These are phyloP conservation scores for Bufo bufo DNA, from an alignment of 2,113 vertebrate genomes.

Conservation along the genomic window DNA sequence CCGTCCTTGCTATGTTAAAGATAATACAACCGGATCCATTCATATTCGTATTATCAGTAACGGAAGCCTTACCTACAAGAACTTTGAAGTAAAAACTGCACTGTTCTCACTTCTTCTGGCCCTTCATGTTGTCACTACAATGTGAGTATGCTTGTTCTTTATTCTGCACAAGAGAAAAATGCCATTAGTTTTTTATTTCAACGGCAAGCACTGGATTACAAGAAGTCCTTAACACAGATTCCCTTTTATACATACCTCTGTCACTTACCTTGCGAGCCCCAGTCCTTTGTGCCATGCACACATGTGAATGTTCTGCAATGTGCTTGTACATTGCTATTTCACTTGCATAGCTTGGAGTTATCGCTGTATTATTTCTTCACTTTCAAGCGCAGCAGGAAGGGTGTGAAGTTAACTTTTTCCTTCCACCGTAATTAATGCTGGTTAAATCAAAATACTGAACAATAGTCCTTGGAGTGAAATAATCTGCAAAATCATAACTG, in stretches of 20 bases:
- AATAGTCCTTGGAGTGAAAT: conserved; percentile 7
- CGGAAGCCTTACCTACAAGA: not conserved
- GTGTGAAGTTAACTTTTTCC: conserved; percentile 9
- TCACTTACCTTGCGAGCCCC: not conserved
- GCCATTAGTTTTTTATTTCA: not conserved
- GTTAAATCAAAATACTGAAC: conserved; percentile 27
- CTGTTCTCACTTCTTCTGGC: not conserved
- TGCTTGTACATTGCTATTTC: not conserved
- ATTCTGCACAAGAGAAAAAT: not conserved
- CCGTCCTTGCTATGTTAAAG: too few species aligned
- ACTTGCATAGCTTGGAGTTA: not conserved
- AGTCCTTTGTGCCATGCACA: not conserved
- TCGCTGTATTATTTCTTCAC: not conserved
- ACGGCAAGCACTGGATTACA: not conserved
- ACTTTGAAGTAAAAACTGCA: too few species aligned
- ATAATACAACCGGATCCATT: too few species aligned
- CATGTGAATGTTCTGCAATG: not conserved
- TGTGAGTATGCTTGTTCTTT: not conserved
- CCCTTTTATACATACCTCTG: not conserved
- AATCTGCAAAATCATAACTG: not conserved
- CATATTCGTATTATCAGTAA: too few species aligned
- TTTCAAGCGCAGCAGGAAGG: conserved; percentile 29
- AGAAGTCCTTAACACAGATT: too few species aligned
- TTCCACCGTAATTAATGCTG: conserved; percentile 22
- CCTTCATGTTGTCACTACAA: not conserved